Evolutionary conservation across 2,113 vertebrate species (phyloP), one percentile per base, ranked within the genome.

Genomic region (Menidia beryllina): DNA sequence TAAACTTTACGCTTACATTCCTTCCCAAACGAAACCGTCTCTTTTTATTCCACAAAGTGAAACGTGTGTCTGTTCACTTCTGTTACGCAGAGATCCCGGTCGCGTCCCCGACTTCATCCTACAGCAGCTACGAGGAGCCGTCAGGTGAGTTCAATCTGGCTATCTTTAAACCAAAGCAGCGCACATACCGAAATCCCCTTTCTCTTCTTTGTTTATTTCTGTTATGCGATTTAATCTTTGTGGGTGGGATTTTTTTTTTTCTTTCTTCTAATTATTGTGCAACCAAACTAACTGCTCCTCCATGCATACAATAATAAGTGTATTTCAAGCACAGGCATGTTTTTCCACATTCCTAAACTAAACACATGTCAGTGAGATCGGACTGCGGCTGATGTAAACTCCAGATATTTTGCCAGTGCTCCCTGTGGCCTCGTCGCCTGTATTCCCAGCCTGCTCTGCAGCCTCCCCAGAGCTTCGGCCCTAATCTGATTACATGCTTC

Each of bases 401-500:
- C 75, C 87, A 86, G 85, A 86, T 89, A 77, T 84, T 83, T 87
- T 79, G 71, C 72, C 72, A 77, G 57, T 23, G 60, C 77, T 88
- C 89, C 85, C 83, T 17, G 77, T 14, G 69, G 79, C 76, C 81
- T 85, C 34, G 4, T 70, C 49, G 83, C 73, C 69, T 25, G 68
- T 88, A 80, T 78, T 85, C 79, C 72, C 83, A 75, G 82, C 73
- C 65, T 61, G 71, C 75, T 53, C 67, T n/a, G 81, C 82, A 69
- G 79, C 69, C 85, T 84, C 88, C 81, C 82, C 0, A 3, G 73
- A 80, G 79, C 70, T 58, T 64, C 78, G 34, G 43, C 89, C 93
- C 92, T 97, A 98, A 98, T 98, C 95, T 95, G 96, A 98, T 98
- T 97, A 96, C 95, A 97, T 94, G 96, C 95, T 95, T 98, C 95